Base-by-base conservation (phyloP, 1,140 invertebrate species). In the Thrips palmi region DNA sequence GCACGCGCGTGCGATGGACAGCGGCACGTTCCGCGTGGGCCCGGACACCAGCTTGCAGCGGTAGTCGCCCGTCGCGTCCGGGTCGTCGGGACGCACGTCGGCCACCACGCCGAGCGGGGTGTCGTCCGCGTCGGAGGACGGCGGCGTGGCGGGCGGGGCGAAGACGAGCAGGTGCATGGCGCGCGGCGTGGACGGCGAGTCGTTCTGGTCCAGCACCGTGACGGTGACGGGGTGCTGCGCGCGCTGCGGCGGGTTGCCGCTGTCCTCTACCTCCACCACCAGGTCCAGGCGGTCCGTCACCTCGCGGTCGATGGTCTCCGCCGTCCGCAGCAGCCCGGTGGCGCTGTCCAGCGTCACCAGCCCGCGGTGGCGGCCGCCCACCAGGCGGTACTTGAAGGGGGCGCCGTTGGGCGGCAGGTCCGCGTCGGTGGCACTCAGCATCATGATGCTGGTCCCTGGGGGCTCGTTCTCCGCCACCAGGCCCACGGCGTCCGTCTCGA, bases 401-500 rank as follows among this genome's bases (percentile, higher is more conserved):
- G 76, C 83, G 10, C 83, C 85, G 52, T 92, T 92, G 7, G 83
- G 82, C n/a, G 83, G 77, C 10, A 91, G 54, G 62, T 96, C 89
- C 1, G 77, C 74, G 68, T 97, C 91, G 21, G 63, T 79, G 0
- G 88, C 88, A 23, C 68, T 68, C 4, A 97, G 54, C 0, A 74
- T 80, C 67, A 88, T 82, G 1, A 96, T 74, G 40, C 70, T 78
- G 0, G 82, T 82, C 39, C 77, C 79, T 2, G 77, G 64, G 1
- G 82, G 79, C 57, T 88, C 81, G 53, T 93, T 92, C 62, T 97
- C 91, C 25, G 68, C 67, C 1, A 94, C 71, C 45, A 77, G 74
- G 0, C 81, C 87, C 20, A 72, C 58, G 7, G 77, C 62, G 0
- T 68, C 57, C 0, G 74, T 57, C 37, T 79, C 73, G 49, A 97